Conservation (phyloP, 2,113 vertebrate species). For the Labrus mixtus region DNA sequence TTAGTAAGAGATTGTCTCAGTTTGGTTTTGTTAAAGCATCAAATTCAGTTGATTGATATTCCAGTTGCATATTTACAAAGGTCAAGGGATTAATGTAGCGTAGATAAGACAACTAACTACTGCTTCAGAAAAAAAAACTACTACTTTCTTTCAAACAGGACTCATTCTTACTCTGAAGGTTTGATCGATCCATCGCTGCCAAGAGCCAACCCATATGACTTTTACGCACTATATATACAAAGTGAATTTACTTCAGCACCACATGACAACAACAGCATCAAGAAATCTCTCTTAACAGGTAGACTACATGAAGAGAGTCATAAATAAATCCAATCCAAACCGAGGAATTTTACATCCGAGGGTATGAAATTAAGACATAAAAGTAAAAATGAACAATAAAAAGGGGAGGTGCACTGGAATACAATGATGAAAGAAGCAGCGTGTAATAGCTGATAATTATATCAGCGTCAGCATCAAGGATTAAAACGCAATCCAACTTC, state of each 20-base stretch:
- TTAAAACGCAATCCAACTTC: neutral
- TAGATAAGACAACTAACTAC: neutral
- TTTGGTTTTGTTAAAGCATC: neutral
- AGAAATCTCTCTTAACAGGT: no score
- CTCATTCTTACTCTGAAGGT: no score
- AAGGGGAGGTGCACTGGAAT: neutral
- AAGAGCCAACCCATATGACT: no score
- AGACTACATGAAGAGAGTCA: no score
- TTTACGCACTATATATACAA: no score
- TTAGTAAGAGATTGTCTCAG: neutral
- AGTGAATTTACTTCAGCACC: no score
- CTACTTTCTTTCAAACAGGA: no score
- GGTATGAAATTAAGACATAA: neutral
- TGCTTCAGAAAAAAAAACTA: no score
- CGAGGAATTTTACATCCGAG: no score
- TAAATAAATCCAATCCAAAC: no score
- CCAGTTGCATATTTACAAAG: no score
- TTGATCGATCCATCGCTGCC: neutral
- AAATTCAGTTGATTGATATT: neutral
- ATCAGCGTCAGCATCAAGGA: slow-evolving; percentile 8
- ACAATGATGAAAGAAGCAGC: neutral
- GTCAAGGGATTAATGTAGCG: neutral
- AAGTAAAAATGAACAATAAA: neutral
- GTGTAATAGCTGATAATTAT: neutral
- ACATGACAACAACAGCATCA: no score